Percentiles rank a stretch among this genome's conserved stretches.
Evolutionary conservation across 2,113 vertebrate genomes (phyloP).

Genomic region (Mus musculus): DNA sequence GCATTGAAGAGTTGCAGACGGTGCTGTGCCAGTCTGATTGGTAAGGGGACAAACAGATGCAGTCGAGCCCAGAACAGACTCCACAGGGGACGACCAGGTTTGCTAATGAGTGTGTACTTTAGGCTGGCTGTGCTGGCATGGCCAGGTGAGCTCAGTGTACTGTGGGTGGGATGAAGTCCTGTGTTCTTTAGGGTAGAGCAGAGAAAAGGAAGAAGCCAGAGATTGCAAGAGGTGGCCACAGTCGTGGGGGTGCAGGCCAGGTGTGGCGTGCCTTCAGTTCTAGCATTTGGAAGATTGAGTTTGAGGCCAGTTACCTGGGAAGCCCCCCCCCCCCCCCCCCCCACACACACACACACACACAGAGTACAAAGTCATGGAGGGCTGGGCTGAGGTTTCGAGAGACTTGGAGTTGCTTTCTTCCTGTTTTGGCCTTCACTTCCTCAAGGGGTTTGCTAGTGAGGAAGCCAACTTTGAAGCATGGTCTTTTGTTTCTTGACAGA

Average conservation of each 20-base stretch:
- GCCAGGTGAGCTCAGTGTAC: background rate
- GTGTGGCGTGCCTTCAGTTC: background rate
- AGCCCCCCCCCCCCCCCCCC: background rate
- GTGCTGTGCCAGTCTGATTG: background rate
- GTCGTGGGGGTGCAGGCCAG: background rate
- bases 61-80: background rate
- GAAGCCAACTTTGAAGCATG: background rate
- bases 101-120: background rate
- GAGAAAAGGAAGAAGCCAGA: background rate
- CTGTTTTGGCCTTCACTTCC: background rate
- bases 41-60: background rate
- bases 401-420: background rate
- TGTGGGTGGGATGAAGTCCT: background rate
- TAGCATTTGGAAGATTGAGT: background rate
- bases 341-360: background rate
- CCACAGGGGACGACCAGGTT: background rate
- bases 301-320: background rate
- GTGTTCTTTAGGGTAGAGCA: background rate
- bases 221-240: background rate
- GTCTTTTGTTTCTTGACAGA: constrained; percentile 8
- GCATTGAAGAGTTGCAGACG: background rate
- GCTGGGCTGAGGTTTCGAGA: background rate
- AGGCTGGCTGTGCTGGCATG: background rate
- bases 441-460: background rate
- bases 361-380: background rate